Evolutionary conservation across 30 jellyfish, hydroid and myxozoan species (phyloP).

Genomic region (Cassiopea xamachana): DNA sequence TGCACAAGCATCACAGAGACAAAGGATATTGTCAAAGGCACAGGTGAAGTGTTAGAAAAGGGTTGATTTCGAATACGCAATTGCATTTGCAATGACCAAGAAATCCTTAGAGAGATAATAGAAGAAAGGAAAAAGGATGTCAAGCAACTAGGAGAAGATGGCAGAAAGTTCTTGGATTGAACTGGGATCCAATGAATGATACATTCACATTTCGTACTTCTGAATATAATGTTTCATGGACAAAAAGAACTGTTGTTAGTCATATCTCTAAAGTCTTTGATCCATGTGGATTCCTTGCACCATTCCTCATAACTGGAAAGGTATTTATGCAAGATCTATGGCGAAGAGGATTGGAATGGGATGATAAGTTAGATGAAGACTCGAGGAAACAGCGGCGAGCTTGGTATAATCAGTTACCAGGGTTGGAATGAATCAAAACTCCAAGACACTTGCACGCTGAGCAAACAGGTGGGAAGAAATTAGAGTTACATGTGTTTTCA

Average conservation of each 20-base stretch:
- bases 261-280: conserved; percentile 35
- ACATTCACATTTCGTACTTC: background rate
- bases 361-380: conserved; percentile 15
- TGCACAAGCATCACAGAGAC: conserved; percentile 14
- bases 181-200: background rate
- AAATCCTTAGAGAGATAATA: background rate
- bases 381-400: background rate
- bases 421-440: background rate
- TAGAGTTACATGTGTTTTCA: conserved; percentile 34
- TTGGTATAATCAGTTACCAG: background rate
- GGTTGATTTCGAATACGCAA: background rate
- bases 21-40: conserved; percentile 17
- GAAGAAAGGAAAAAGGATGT: background rate
- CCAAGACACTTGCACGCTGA: background rate
- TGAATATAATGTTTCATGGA: background rate
- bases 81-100: background rate
- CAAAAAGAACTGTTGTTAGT: conserved; percentile 5
- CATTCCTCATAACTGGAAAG: conserved; percentile 12
- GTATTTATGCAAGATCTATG: background rate
- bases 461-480: background rate
- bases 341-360: conserved; percentile 38
- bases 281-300: conserved; percentile 50
- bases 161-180: conserved; percentile 21
- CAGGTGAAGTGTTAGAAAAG: background rate
- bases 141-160: conserved; percentile 6